Percentiles rank a stretch among this genome's conserved stretches.
phyloP scores from a whole-genome alignment of 2,888 invertebrate genomes.

The Agonopterix arenella region DNA sequence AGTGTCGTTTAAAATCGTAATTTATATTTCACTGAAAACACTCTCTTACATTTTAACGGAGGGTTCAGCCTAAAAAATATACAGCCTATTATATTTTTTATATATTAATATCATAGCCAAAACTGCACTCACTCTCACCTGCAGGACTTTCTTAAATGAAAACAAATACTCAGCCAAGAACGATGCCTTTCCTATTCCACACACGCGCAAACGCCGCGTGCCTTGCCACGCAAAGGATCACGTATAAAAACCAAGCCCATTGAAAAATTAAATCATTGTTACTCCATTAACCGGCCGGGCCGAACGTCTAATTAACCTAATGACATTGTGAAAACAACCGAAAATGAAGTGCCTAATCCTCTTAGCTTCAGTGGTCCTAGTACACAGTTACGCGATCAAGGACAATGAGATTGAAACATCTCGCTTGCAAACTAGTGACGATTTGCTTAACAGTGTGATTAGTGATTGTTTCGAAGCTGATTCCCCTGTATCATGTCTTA shows the following conservation, averaged over 20 bases:
- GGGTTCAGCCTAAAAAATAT: no score
- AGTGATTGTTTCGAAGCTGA: slow-evolving; percentile 83
- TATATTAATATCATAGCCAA: neutral
- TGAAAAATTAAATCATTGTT: slow-evolving; percentile 76
- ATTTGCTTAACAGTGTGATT: slow-evolving; percentile 82
- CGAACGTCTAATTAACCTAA: slow-evolving; percentile 70
- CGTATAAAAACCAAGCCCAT: slow-evolving; percentile 83
- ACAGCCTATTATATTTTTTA: no score
- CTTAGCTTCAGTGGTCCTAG: slow-evolving; percentile 69
- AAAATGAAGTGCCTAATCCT: slow-evolving; percentile 73
- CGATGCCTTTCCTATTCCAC: slow-evolving; percentile 46
- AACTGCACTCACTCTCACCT: slow-evolving; percentile 57
- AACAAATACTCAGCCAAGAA: slow-evolving; percentile 67
- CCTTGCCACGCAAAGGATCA: slow-evolving; percentile 74
- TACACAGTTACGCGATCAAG: slow-evolving; percentile 65
- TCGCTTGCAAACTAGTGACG: slow-evolving; percentile 79
- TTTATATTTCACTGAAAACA: no score
- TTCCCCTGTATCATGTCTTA: slow-evolving; percentile 83
- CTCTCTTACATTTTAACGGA: no score
- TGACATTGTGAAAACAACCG: slow-evolving; percentile 52
- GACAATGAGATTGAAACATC: slow-evolving; percentile 77
- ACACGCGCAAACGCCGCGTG: slow-evolving; percentile 55
- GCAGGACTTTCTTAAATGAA: slow-evolving; percentile 69
- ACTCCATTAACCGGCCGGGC: slow-evolving; percentile 66
- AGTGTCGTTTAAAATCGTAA: no score